Evolutionary conservation across 2,797 vertebrate genomes (phyloP), one percentile per base, ranked within the genome.

Genomic region (Brachymystax lenok): DNA sequence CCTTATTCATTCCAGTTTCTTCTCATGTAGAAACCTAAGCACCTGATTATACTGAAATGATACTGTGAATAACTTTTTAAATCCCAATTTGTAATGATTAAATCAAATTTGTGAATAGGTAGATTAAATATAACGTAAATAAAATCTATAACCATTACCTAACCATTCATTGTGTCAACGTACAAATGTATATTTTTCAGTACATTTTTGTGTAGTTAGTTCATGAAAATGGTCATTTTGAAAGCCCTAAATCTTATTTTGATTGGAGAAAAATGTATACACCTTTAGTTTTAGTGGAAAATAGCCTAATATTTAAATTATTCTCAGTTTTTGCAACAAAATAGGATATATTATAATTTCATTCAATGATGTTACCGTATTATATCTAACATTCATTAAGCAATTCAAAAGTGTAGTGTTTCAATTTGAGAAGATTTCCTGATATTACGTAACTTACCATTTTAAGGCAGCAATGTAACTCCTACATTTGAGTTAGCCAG

Each of bases 191-290:
- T 61, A 61, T 24, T 24, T 63, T 63, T 63, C 59, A 63, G 59
- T 63, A 21, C 10, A 27, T 83, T 85, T 89, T 75, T 66, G 74
- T 89, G 88, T 89, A 91, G 91, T 88, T 79, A 83, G 84, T 85
- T 83, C 76, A 80, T 64, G 77, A 67, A 88, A 87, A 84, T 74
- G 84, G 79, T 80, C 79, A 82, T 85, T 90, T 85, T 69, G 71
- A 85, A 85, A 63, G 21, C 59, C 12, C n/a, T 63, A 27, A 63
- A 63, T 63, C 10, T 10, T 78, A 69, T 81, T 83, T 87, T 82
- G 81, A 75, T 75, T 77, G 50, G 76, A 24, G 1, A 82, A 73
- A 33, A 74, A 74, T 78, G 46, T 85, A 80, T 83, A 24, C 73
- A 63, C 21, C 21, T 24, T 63, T 61, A 78, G 69, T 61, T 71